Percentiles rank a stretch among this genome's conserved stretches.
phyloP scores from a whole-genome alignment of 2,113 vertebrate genomes.

The Butorides virescens region DNA sequence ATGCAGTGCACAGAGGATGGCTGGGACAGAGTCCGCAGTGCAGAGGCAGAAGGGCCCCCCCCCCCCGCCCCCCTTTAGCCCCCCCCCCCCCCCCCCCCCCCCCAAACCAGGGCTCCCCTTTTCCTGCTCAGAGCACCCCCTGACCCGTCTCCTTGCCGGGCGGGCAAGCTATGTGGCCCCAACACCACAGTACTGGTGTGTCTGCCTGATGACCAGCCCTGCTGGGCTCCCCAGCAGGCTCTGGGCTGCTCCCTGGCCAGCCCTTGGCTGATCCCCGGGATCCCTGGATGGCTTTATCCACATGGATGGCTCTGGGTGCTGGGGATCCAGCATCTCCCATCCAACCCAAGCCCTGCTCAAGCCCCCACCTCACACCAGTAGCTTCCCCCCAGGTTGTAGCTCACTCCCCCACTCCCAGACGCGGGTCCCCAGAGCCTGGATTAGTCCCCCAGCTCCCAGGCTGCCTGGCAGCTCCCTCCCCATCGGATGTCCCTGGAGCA shows the following conservation, averaged over 20 bases:
- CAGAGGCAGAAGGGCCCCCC: background rate
- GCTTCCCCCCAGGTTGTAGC: background rate
- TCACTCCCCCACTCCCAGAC: background rate
- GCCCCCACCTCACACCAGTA: background rate
- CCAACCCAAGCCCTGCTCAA: background rate
- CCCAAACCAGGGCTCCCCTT: background rate
- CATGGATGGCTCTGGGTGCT: background rate
- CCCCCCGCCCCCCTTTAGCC: background rate
- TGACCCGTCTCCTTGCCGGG: background rate
- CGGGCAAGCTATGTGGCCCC: background rate
- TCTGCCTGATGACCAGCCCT: background rate
- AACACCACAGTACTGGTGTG: accelerated
- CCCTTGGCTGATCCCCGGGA: background rate
- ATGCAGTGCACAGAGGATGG: accelerated
- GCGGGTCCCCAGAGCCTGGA: background rate
- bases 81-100: background rate
- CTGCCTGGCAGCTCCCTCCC: background rate
- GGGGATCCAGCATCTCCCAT: background rate
- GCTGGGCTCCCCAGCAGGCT: background rate
- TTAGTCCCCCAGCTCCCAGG: background rate
- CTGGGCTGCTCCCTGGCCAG: background rate
- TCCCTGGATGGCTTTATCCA: background rate
- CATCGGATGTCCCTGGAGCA: background rate
- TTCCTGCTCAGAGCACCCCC: background rate
- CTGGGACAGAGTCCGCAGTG: background rate